Evolutionary conservation across 1,140 invertebrate genomes (phyloP), one percentile per base, ranked within the genome.

Genomic region (Maniola jurtina): DNA sequence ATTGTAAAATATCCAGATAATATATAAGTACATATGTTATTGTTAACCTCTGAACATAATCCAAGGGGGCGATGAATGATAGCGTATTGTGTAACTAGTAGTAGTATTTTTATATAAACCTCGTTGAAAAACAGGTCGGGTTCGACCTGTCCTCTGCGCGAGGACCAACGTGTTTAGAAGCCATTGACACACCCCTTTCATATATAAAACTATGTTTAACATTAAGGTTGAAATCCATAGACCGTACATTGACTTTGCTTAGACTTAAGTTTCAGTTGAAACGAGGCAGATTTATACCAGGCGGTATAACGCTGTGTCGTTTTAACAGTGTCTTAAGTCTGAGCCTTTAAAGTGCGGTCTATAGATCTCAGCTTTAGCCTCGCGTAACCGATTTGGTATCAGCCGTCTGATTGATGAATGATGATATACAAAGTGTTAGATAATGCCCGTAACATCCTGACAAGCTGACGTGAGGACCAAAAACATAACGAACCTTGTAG

Each of bases 51-150:
- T 45, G 9, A n/a, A 45, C 9, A 63, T 47, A 57, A 34, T 60
- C 61, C 7, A 48, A 73, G 77, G 72, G 68, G 77, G 75, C 64
- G 75, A 73, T 70, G 72, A 73, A 79, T 73, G 76, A 68, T 68
- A 64, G 71, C 65, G 66, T 72, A 77, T 79, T 48, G 68, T 64
- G 64, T 73, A 70, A 50, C 54, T 61, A 61, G 66, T 70, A 62
- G 71, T 68, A 73, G 71, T 68, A 69, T 69, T 72, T 69, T 67
- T 70, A 66, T 70, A 62, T 50, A 59, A 55, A 57, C 63, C 65
- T 62, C 57, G 40, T 52, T 47, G 34, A 50, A 42, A 57, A 59
- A 40, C 15, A 10, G n/a, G 61, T 48, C 35, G 15, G 38, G 7
- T 35, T 10, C 61, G 64, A 58, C 57, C 33, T 45, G 68, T 52